A percentile compares a stretch with the other conserved stretches of the same genome.
Evolutionary conservation across 2,113 vertebrate genomes (phyloP).

Genomic region (Ptilorrhoa leucosticta): DNA sequence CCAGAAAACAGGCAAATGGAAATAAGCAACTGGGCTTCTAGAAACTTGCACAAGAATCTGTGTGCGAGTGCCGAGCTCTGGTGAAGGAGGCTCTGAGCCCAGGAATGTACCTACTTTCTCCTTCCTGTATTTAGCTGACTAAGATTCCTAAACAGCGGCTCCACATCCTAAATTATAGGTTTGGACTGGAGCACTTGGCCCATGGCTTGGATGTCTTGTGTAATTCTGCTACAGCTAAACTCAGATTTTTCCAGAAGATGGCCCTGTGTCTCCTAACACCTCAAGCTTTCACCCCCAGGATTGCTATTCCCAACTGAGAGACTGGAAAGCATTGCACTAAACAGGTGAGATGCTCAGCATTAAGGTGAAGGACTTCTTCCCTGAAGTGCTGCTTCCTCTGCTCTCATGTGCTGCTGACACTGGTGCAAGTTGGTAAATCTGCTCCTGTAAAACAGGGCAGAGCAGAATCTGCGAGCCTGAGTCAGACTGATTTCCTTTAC

Average conservation of each 20-base stretch:
- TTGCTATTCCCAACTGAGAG: background rate
- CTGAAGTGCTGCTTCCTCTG: background rate
- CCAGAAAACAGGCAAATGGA: slow-evolving; percentile 26
- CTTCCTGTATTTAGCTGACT: slow-evolving; percentile 59
- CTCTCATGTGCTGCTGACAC: background rate
- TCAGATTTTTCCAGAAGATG: slow-evolving; percentile 4
- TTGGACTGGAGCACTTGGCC: background rate
- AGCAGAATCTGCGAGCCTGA: background rate
- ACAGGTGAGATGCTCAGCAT: background rate
- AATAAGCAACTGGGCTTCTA: slow-evolving; percentile 16
- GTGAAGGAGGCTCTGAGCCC: slow-evolving; percentile 4
- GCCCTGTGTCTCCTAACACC: background rate
- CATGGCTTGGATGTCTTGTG: slow-evolving; percentile 3
- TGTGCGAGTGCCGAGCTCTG: background rate
- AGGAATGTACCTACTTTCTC: slow-evolving; percentile 56
- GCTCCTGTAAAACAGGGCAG: background rate
- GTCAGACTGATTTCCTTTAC: background rate
- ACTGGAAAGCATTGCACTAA: background rate
- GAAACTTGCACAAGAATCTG: slow-evolving; percentile 34
- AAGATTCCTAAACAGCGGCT: slow-evolving; percentile 49
- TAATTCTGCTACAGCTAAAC: background rate
- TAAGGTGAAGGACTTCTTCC: background rate
- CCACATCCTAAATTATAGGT: slow-evolving; percentile 56
- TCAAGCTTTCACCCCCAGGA: background rate
- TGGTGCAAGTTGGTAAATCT: background rate